Conservation (phyloP, 2,113 vertebrate genomes). For the Halichoeres trimaculatus region DNA sequence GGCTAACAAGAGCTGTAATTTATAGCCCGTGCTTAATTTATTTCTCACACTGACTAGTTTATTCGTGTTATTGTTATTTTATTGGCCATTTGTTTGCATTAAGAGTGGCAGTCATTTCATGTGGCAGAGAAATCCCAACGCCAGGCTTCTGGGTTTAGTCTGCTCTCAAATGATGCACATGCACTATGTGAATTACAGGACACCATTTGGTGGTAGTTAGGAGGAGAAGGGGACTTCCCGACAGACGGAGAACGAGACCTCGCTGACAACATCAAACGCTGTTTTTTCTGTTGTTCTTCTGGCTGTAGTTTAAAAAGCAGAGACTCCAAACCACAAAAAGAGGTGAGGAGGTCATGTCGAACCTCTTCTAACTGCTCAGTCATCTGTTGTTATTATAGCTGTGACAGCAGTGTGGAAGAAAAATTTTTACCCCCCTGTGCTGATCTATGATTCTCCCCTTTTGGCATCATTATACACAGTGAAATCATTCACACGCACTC, state of each 20-base stretch:
- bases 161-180: slow-evolving; percentile 67
- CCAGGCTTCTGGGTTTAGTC: slow-evolving; percentile 78
- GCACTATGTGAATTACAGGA: slow-evolving; percentile 69
- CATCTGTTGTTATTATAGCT: slow-evolving; percentile 4
- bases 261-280: slow-evolving; percentile 69
- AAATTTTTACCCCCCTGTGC: too few species aligned
- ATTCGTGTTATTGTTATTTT: slow-evolving; percentile 73
- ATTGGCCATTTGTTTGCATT: slow-evolving; percentile 55
- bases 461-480: not conserved
- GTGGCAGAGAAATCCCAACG: slow-evolving; percentile 60
- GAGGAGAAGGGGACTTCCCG: slow-evolving; percentile 78
- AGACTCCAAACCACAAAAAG: slow-evolving; percentile 27
- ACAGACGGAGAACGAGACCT: slow-evolving; percentile 55
- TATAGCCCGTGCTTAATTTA: slow-evolving; percentile 39
- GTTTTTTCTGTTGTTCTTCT: slow-evolving; percentile 58
- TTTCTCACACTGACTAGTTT: slow-evolving; percentile 72
- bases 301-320: slow-evolving; percentile 52
- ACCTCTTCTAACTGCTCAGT: slow-evolving; percentile 8
- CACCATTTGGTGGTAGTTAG: slow-evolving; percentile 76
- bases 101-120: slow-evolving; percentile 60
- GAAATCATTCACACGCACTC: not conserved
- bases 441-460: slow-evolving; percentile 8
- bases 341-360: slow-evolving; percentile 60
- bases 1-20: slow-evolving; percentile 46
- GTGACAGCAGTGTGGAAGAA: not conserved